A percentile compares a stretch with the other conserved stretches of the same genome.
phyloP scores from a whole-genome alignment of 2,797 vertebrate species.

The Phylloscopus collybita region DNA sequence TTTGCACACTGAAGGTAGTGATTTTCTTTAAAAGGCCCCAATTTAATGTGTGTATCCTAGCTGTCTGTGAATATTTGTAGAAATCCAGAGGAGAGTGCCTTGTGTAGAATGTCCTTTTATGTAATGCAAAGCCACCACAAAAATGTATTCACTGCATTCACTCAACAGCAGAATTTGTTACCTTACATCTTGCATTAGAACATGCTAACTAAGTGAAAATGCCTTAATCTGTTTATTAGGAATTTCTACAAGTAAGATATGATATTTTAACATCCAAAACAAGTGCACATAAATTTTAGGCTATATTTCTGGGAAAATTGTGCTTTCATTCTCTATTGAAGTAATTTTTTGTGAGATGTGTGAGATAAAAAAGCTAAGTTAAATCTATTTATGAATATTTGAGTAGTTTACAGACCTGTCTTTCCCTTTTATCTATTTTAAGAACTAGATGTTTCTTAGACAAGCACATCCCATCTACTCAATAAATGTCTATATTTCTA shows the following conservation, averaged over 20 bases:
- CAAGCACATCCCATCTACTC: background rate
- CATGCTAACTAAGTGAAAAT: background rate
- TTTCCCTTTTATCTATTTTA: background rate
- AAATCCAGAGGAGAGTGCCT: background rate
- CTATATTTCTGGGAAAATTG: background rate
- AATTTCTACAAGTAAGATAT: background rate
- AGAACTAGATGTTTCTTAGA: background rate
- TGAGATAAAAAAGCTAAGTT: background rate
- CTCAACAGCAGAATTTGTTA: background rate
- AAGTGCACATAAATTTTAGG: background rate
- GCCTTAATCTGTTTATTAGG: background rate
- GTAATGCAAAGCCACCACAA: background rate
- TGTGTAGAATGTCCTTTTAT: background rate
- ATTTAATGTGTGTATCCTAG: background rate
- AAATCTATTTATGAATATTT: background rate
- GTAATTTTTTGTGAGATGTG: background rate
- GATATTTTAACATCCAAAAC: background rate
- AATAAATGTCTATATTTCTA: background rate
- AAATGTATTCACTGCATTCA: background rate
- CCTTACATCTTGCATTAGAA: background rate
- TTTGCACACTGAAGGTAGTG: background rate
- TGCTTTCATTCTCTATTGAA: background rate
- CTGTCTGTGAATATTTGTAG: background rate
- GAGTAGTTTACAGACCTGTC: background rate
- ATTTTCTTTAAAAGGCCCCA: background rate